Evolutionary conservation across 1,140 invertebrate genomes (phyloP).

Genomic region (Lethrus apterus): DNA sequence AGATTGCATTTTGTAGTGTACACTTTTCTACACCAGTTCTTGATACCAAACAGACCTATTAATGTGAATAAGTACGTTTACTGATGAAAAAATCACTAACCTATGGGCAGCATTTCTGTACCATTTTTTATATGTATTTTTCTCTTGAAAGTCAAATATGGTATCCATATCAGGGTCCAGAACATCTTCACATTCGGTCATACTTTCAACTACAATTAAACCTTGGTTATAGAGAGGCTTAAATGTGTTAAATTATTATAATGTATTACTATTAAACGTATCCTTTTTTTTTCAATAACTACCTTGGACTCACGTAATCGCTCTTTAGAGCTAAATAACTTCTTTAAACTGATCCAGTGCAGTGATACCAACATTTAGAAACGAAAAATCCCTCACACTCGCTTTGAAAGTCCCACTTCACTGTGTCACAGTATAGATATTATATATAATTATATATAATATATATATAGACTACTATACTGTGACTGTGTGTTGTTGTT

Average conservation of each 20-base stretch:
- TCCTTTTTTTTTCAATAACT: constrained; percentile 1
- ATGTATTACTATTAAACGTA: neutral
- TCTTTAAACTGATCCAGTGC: neutral
- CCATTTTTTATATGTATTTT: constrained; percentile 10
- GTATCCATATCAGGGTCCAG: neutral
- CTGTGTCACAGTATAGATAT: too few relatives aligned
- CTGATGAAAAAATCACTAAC: too few relatives aligned
- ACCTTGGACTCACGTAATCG: neutral
- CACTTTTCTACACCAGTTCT: too few relatives aligned
- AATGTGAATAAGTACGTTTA: too few relatives aligned
- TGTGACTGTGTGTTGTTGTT: too few relatives aligned
- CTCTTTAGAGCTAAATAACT: neutral
- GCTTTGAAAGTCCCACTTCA: too few relatives aligned
- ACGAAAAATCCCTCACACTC: too few relatives aligned
- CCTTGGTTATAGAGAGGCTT: neutral
- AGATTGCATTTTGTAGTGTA: too few relatives aligned
- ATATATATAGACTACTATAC: too few relatives aligned
- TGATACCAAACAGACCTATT: too few relatives aligned
- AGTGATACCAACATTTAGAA: neutral
- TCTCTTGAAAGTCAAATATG: too few relatives aligned
- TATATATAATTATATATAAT: too few relatives aligned
- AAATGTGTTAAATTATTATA: neutral
- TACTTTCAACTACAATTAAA: neutral
- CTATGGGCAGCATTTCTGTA: constrained; percentile 14
- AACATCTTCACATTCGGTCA: constrained; percentile 7